These are phyloP conservation scores for Pongo abelii DNA, from an alignment of 2,113 vertebrate species.

Conservation along the genomic window DNA sequence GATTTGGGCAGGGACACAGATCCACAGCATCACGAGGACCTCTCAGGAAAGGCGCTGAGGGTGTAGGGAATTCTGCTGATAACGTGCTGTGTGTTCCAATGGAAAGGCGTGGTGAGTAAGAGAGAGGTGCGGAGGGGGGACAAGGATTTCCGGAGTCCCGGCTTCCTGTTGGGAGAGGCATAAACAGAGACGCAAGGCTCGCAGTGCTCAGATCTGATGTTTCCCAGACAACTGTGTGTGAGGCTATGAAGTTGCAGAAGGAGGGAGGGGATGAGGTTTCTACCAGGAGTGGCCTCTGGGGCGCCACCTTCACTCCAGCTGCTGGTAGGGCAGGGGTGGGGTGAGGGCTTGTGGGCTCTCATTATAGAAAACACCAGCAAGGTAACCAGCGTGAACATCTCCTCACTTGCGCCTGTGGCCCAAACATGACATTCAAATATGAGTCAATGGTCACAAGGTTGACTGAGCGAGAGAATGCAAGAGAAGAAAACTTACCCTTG, in stretches of 20 bases:
- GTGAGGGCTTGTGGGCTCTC: not conserved
- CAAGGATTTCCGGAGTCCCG: not conserved
- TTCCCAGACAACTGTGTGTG: not conserved
- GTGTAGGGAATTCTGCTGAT: not conserved
- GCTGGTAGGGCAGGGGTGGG: not conserved
- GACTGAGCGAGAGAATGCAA: not conserved
- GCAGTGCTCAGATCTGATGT: not conserved
- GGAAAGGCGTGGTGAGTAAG: not conserved
- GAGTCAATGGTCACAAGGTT: not conserved
- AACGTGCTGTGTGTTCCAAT: not conserved
- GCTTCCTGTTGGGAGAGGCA: not conserved
- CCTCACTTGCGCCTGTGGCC: not conserved
- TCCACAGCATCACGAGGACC: too few species aligned
- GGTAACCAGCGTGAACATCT: not conserved
- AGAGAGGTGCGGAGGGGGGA: fast-evolving
- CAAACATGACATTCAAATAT: not conserved
- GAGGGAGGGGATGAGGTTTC: not conserved
- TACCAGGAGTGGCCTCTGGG: not conserved
- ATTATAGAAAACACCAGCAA: not conserved
- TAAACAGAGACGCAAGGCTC: too few species aligned
- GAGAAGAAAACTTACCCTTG: not conserved
- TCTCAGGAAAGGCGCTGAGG: not conserved
- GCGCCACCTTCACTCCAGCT: not conserved
- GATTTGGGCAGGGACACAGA: too few species aligned
- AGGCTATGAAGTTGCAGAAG: not conserved